Conservation (phyloP, 92 coral and sea anemone genomes). For the Heteractis magnifica region DNA sequence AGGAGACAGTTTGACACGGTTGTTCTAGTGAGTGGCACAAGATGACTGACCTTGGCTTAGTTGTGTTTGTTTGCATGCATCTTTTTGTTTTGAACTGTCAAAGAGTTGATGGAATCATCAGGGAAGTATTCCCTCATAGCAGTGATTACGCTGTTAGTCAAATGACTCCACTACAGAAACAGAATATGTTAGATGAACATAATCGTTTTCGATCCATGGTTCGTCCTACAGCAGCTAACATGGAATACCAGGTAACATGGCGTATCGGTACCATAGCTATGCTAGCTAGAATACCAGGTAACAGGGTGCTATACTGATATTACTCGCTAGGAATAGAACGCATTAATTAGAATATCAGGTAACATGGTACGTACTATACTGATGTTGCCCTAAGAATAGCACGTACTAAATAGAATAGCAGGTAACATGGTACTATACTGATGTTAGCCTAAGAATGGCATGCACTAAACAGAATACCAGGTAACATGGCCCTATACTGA, state of each 20-base stretch:
- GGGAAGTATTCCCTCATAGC: conserved; percentile 23
- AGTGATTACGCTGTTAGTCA: conserved; percentile 44
- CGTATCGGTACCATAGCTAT: neutral
- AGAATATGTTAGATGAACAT: conserved; percentile 57
- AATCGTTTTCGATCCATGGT: conserved; percentile 53
- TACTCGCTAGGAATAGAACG: neutral
- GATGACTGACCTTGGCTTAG: neutral
- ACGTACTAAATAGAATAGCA: neutral
- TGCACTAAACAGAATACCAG: neutral
- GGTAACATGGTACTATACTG: neutral
- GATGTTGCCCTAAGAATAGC: neutral
- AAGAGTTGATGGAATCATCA: neutral
- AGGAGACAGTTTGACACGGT: neutral
- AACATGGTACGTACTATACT: neutral
- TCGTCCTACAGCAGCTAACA: conserved; percentile 63
- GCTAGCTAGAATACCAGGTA: neutral
- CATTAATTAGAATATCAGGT: neutral
- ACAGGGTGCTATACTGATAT: neutral
- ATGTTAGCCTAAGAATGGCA: neutral
- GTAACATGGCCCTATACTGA: too few relatives aligned
- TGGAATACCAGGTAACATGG: conserved; percentile 62
- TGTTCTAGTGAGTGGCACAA: neutral
- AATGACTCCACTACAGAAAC: conserved; percentile 51
- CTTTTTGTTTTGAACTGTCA: neutral
- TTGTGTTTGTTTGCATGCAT: neutral